A percentile compares a stretch with the other conserved stretches of the same genome.
These are phyloP conservation scores for Drosophila varians DNA, from an alignment of 1,140 invertebrate species.

Conservation along the genomic window DNA sequence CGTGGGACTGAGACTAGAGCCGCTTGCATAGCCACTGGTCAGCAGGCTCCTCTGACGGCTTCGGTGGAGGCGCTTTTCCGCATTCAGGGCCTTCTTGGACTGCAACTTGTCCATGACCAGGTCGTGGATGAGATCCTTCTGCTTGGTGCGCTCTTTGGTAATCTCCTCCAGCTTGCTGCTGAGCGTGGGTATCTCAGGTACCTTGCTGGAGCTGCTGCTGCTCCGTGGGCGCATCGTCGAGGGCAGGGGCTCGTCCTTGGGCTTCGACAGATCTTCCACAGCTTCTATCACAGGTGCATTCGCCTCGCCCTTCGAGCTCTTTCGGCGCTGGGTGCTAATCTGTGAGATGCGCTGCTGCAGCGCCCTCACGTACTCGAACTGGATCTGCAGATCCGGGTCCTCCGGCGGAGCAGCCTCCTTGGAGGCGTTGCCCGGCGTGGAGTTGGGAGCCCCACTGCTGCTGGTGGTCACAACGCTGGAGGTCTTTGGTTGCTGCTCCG, in stretches of 20 bases:
- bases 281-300: slow-evolving; percentile 82
- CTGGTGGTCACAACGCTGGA: slow-evolving; percentile 54
- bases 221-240: slow-evolving; percentile 51
- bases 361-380: slow-evolving; percentile 87
- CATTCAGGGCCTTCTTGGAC: slow-evolving; percentile 87
- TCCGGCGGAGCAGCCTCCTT: slow-evolving; percentile 44
- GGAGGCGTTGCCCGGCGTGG: slow-evolving; percentile 27
- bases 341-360: slow-evolving; percentile 89
- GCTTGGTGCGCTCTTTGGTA: slow-evolving; percentile 87
- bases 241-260: slow-evolving; percentile 2
- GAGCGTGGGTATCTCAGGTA: slow-evolving; percentile 77
- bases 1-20: slow-evolving; percentile 71
- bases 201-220: slow-evolving; percentile 65
- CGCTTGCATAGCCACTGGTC: slow-evolving; percentile 74
- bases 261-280: slow-evolving; percentile 17
- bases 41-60: slow-evolving; percentile 78
- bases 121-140: slow-evolving; percentile 90
- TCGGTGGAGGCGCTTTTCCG: slow-evolving; percentile 85
- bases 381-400: slow-evolving; percentile 62
- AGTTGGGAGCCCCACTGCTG: slow-evolving; percentile 43
- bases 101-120: slow-evolving; percentile 91
- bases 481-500: slow-evolving; percentile 75
- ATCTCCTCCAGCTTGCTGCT: slow-evolving; percentile 86
- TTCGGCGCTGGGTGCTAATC: slow-evolving; percentile 88
- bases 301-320: slow-evolving; percentile 85